These are phyloP conservation scores for Sphenopsis melanotis DNA, from an alignment of 2,797 vertebrate species.

Conservation along the genomic window DNA sequence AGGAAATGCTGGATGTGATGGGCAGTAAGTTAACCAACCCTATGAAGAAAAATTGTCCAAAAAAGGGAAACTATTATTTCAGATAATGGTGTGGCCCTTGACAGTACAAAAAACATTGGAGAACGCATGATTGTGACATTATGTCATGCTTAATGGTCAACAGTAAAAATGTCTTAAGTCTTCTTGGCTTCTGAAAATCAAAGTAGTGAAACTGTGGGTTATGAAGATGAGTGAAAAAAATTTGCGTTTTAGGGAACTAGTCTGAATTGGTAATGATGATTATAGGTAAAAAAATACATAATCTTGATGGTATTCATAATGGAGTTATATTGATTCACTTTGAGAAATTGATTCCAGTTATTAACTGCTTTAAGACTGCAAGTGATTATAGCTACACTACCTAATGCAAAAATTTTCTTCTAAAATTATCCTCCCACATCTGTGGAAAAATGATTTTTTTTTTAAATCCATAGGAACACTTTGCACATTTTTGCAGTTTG, in stretches of 20 bases:
- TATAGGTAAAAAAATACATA: not conserved
- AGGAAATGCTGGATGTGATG: not conserved
- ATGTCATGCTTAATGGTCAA: not conserved
- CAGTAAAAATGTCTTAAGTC: not conserved
- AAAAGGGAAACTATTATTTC: not conserved
- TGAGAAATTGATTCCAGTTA: not conserved
- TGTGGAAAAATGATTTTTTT: not conserved
- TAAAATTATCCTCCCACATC: not conserved
- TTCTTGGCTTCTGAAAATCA: not conserved
- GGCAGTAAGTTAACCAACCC: not conserved
- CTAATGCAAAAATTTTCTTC: not conserved
- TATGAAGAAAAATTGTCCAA: not conserved
- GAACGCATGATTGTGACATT: not conserved
- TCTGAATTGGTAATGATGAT: not conserved
- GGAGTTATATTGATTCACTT: not conserved
- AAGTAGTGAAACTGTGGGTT: not conserved
- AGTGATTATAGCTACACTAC: not conserved
- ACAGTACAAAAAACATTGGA: not conserved
- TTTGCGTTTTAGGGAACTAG: not conserved
- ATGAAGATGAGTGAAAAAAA: not conserved
- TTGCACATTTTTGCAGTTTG: not conserved
- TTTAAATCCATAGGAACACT: not conserved
- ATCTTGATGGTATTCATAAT: not conserved
- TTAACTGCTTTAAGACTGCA: not conserved
- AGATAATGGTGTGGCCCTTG: not conserved